Percentiles rank a stretch among this genome's conserved stretches.
These are phyloP conservation scores for Trachelus stipa DNA, from an alignment of 2,888 invertebrate genomes.

Conservation along the genomic window DNA sequence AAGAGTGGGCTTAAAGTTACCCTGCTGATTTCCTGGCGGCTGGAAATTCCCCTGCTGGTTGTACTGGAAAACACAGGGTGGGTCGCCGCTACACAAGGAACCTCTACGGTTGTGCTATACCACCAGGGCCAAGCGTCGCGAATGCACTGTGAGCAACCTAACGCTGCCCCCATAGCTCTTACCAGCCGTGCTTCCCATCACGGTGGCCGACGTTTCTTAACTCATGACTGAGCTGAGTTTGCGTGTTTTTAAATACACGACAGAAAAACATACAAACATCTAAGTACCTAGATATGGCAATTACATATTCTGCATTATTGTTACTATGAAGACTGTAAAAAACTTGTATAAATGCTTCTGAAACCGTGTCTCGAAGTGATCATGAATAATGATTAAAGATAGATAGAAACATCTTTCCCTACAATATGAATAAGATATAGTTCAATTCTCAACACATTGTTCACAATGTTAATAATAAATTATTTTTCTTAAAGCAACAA, in stretches of 20 bases:
- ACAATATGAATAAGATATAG: background rate
- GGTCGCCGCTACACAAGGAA: slow-evolving; percentile 67
- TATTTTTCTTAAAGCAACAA: background rate
- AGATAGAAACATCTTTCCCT: background rate
- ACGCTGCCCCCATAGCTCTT: slow-evolving; percentile 61
- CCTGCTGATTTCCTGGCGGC: slow-evolving; percentile 44
- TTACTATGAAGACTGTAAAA: background rate
- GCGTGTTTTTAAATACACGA: background rate
- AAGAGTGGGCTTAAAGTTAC: slow-evolving; percentile 46
- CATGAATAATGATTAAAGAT: background rate
- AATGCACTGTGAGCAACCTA: slow-evolving; percentile 55
- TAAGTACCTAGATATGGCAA: background rate
- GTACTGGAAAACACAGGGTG: slow-evolving; percentile 65
- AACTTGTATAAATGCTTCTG: background rate
- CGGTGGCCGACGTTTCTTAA: slow-evolving; percentile 45
- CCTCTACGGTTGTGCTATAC: slow-evolving; percentile 66
- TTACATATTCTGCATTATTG: background rate
- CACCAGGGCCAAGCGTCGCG: slow-evolving; percentile 65
- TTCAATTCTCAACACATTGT: background rate
- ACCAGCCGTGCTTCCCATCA: slow-evolving; percentile 52
- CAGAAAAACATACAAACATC: slow-evolving; percentile 3
- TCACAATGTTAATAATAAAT: background rate
- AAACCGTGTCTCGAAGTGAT: background rate
- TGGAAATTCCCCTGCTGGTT: slow-evolving; percentile 57
- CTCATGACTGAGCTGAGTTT: slow-evolving; percentile 50